Percentiles rank a stretch among this genome's conserved stretches.
phyloP scores from a whole-genome alignment of 2,797 vertebrate genomes.

The Pseudocheirus occidentalis region DNA sequence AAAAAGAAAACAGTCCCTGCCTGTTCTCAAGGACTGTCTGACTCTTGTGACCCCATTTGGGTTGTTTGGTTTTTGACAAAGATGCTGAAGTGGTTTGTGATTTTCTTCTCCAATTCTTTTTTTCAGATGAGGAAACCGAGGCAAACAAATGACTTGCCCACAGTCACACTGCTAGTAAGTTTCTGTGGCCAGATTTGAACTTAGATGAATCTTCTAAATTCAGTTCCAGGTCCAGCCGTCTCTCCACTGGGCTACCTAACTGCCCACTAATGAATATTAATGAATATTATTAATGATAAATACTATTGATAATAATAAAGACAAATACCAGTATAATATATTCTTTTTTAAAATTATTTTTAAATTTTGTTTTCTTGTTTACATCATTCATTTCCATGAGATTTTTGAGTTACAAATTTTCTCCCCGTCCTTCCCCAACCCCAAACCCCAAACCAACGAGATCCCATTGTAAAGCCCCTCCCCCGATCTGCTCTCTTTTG shows the following conservation, averaged over 20 bases:
- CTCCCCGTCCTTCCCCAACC: too few relatives aligned
- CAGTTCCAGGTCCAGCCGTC: neutral
- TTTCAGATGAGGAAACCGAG: neutral
- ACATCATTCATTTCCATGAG: too few relatives aligned
- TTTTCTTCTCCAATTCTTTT: neutral
- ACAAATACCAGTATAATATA: neutral
- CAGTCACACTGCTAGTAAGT: neutral
- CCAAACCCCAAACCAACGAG: too few relatives aligned
- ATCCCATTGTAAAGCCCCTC: too few relatives aligned
- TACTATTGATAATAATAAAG: neutral
- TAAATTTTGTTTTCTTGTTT: too few relatives aligned
- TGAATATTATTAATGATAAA: neutral
- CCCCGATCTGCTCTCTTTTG: too few relatives aligned
- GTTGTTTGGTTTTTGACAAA: neutral
- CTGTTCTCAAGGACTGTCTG: neutral
- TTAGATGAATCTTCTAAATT: neutral
- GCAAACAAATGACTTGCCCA: neutral
- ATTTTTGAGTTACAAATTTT: too few relatives aligned
- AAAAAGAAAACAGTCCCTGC: neutral
- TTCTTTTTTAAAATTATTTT: too few relatives aligned
- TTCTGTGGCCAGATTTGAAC: neutral
- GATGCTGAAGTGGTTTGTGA: neutral
- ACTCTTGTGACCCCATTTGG: neutral
- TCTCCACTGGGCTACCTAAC: neutral
- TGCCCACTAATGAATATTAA: neutral